Conservation (phyloP, 2,888 invertebrate species). For the Ormyrus nitidulus region DNA sequence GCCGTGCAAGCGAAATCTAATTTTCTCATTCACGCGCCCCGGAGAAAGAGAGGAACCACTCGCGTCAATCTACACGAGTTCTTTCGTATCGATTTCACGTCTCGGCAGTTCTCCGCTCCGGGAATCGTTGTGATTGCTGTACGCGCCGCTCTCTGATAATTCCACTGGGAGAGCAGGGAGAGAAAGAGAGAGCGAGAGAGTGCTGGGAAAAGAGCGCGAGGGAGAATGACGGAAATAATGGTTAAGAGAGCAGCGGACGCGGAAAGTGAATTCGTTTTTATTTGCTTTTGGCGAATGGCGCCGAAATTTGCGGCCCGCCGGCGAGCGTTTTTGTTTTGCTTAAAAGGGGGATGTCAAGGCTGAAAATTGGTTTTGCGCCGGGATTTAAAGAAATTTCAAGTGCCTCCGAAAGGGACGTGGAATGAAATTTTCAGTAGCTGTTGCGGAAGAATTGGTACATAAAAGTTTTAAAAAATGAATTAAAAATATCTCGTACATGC, state of each 20-base stretch:
- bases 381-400: too few relatives aligned
- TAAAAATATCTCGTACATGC: too few relatives aligned
- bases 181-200: background rate
- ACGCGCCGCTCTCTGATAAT: slow-evolving; percentile 38
- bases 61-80: slow-evolving; percentile 48
- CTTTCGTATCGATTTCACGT: slow-evolving; percentile 57
- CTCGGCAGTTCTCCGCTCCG: slow-evolving; percentile 12
- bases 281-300: slow-evolving; percentile 22
- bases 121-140: slow-evolving; percentile 33
- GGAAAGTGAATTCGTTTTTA: slow-evolving; percentile 34
- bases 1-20: slow-evolving; percentile 40
- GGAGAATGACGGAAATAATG: slow-evolving; percentile 42
- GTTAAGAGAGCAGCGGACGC: slow-evolving; percentile 17
- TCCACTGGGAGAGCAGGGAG: background rate
- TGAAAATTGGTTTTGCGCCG: too few relatives aligned
- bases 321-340: background rate
- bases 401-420: too few relatives aligned
- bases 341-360: background rate
- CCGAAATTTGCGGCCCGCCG: background rate
- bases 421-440: too few relatives aligned
- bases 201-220: background rate
- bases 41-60: background rate
- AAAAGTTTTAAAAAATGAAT: too few relatives aligned
- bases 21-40: slow-evolving; percentile 37
- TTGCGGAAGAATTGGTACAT: too few relatives aligned